A percentile compares a stretch with the other conserved stretches of the same genome.
phyloP scores from a whole-genome alignment of 2,797 vertebrate genomes.

The Cercopithecus hamlyni region DNA sequence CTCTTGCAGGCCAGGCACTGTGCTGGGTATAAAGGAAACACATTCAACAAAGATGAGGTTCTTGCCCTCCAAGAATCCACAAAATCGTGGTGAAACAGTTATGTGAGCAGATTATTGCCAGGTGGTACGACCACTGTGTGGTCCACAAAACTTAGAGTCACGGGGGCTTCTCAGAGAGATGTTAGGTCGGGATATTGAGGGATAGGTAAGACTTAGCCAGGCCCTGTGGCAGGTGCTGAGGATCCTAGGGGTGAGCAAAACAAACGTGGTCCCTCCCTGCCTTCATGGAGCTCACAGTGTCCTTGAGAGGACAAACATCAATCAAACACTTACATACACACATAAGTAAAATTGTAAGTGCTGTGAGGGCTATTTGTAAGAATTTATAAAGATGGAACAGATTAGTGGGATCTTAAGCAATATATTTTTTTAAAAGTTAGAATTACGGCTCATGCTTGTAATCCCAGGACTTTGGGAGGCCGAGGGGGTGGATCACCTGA shows the following conservation, averaged over 20 bases:
- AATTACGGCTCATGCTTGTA: background rate
- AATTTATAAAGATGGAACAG: background rate
- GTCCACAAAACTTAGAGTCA: background rate
- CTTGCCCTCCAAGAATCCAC: background rate
- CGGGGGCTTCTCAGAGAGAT: background rate
- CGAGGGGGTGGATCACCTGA: background rate
- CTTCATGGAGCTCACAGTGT: background rate
- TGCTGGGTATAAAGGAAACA: background rate
- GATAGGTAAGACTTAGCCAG: background rate
- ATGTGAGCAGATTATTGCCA: background rate
- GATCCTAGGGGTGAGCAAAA: background rate
- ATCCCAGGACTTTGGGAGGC: background rate
- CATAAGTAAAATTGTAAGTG: background rate
- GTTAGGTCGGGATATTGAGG: background rate
- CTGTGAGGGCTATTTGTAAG: background rate
- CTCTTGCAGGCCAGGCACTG: background rate
- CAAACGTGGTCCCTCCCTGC: background rate
- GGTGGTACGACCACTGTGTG: rapidly evolving
- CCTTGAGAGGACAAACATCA: background rate
- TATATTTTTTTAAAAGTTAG: no score
- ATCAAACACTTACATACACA: background rate
- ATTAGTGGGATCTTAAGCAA: background rate
- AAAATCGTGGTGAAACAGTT: background rate
- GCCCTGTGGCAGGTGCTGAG: background rate
- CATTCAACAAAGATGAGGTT: background rate